Evolutionary conservation across 2,797 vertebrate species (phyloP).

Genomic region (Gallinago nigripennis): DNA sequence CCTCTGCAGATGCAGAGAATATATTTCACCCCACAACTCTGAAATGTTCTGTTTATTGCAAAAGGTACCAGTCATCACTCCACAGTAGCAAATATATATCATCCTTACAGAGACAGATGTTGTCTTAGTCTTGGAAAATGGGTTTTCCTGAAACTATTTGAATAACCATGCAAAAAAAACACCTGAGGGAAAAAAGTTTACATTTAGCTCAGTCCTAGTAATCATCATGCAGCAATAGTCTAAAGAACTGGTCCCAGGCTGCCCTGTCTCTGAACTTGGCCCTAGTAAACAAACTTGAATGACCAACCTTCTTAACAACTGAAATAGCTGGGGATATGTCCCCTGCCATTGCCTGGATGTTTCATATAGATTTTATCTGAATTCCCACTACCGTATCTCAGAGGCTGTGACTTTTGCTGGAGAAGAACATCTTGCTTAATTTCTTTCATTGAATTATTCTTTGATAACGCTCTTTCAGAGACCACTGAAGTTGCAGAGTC

Average conservation of each 20-base stretch:
- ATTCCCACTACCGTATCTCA: neutral
- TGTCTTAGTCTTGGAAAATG: neutral
- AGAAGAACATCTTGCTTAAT: neutral
- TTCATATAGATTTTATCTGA: neutral
- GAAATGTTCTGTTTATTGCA: neutral
- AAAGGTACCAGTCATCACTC: rapidly evolving
- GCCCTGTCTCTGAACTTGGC: neutral
- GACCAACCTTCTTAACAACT: neutral
- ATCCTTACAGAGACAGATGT: neutral
- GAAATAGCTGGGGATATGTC: neutral
- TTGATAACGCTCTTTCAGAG: neutral
- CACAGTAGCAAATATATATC: neutral
- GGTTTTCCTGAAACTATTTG: neutral
- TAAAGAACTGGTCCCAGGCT: neutral
- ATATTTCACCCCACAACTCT: neutral
- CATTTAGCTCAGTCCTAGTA: neutral
- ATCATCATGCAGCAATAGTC: neutral
- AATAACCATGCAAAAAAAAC: neutral
- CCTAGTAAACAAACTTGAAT: neutral
- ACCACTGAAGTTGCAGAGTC: neutral
- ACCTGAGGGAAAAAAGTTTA: neutral
- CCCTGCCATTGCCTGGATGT: neutral
- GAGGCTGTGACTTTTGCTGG: neutral
- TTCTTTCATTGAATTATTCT: neutral
- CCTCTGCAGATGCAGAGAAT: neutral